Base-by-base conservation (phyloP, 2,888 invertebrate species). In the Pherbina coryleti region DNA sequence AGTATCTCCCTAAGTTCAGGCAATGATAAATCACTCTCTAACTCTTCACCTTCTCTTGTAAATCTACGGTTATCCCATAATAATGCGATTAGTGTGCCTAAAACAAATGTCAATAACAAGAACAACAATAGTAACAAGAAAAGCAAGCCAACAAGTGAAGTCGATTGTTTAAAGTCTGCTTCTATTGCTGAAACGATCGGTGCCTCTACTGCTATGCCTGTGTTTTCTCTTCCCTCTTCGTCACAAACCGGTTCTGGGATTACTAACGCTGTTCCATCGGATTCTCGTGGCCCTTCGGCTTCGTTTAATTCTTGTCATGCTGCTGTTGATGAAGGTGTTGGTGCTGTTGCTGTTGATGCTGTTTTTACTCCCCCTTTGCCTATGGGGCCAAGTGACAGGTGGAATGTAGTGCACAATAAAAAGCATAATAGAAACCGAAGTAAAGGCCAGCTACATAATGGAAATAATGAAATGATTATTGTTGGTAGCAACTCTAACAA, bases 111-210 rank as follows among this genome's bases (percentile, higher is more conserved):
- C 4, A 55, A 55, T 55, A 55, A 55, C 5, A 55, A 55, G 55
- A 55, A n/a, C 22, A 55, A 55, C 55, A 55, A 53, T n/a, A 53
- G 53, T n/a, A 53, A 53, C 53, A 53, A 53, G n/a, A n/a, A n/a
- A n/a, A n/a, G n/a, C n/a, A 55, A 55, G 8, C 19, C 55, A 19
- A 55, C n/a, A 37, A 37, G 37, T 7, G 37, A 8, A 1, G 37
- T 8, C 9, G 55, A 53, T 53, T n/a, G 53, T n/a, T n/a, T 53
- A 4, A 53, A 53, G 4, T 53, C 53, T 53, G 3, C 53, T 53
- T 3, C 53, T 53, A 53, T 5, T 53, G 7, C 7, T 53, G n/a
- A 53, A 53, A 53, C n/a, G 7, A n/a, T n/a, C n/a, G 53, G 4
- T 53, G 53, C 55, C 55, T 19, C 55, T 55, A 55, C 3, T 55